phyloP scores from a whole-genome alignment of 1,140 invertebrate genomes.

The Meloidogyne chitwoodi region DNA sequence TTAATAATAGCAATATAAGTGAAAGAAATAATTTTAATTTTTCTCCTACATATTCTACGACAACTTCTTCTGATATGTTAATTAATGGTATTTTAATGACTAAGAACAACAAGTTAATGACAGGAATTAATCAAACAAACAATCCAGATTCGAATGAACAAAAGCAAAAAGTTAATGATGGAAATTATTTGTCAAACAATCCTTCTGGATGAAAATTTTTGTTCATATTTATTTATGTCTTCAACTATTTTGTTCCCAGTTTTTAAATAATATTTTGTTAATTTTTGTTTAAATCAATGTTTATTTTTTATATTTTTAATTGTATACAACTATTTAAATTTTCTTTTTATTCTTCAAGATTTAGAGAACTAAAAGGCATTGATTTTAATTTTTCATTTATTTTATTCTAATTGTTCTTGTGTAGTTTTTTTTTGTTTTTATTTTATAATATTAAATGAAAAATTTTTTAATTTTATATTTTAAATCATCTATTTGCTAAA shows the following conservation, averaged over 20 bases:
- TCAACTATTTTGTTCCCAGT: not conserved
- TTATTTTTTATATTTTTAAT: not conserved
- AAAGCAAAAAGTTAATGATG: no score
- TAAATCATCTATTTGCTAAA: no score
- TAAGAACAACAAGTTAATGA: no score
- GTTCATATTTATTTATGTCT: not conserved
- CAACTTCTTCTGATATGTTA: not conserved
- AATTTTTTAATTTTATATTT: no score
- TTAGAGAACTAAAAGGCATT: not conserved
- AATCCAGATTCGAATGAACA: not conserved
- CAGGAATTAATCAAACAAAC: no score
- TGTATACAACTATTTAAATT: not conserved
- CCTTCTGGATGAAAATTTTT: not conserved
- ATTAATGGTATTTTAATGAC: not conserved
- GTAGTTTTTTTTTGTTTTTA: no score
- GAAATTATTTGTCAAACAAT: not conserved
- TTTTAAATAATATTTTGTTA: not conserved
- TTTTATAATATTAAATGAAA: no score
- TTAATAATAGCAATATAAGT: not conserved
- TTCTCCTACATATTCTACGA: not conserved
- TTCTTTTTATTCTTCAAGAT: not conserved
- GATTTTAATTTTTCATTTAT: not conserved
- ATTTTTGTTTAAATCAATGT: not conserved
- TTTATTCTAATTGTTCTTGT: not conserved
- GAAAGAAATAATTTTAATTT: not conserved